Evolutionary conservation across 2,113 vertebrate species (phyloP).

Genomic region (Saguinus imperator): DNA sequence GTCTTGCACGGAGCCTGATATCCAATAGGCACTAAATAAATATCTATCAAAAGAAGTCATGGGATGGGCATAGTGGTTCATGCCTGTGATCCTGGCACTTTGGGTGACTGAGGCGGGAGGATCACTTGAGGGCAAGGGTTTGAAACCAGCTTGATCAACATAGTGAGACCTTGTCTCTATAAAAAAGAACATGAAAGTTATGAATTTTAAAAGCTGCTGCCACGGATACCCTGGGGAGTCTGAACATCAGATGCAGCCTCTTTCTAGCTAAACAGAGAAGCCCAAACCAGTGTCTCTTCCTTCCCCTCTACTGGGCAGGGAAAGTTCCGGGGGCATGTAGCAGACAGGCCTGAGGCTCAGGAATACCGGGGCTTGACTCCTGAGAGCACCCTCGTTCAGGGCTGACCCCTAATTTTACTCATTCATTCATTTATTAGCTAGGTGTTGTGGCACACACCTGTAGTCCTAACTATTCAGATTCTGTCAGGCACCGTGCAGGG

Average conservation of each 20-base stretch:
- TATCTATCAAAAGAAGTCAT: background rate
- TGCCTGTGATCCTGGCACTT: too few species aligned
- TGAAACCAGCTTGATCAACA: too few species aligned
- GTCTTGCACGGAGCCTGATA: background rate
- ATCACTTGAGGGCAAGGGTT: too few species aligned
- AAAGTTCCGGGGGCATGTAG: too few species aligned
- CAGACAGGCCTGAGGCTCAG: background rate
- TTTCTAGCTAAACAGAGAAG: background rate
- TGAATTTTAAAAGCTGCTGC: background rate
- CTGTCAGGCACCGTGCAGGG: background rate
- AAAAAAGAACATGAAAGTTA: background rate
- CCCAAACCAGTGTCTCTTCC: background rate
- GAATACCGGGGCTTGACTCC: background rate
- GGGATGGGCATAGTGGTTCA: too few species aligned
- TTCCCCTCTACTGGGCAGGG: background rate
- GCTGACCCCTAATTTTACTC: background rate
- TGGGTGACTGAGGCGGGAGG: too few species aligned
- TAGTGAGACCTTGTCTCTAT: too few species aligned
- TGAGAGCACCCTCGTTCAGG: accelerated
- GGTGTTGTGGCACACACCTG: too few species aligned
- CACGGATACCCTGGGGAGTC: background rate
- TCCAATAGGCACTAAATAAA: background rate
- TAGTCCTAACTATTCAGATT: too few species aligned
- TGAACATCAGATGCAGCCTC: background rate
- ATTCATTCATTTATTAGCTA: background rate